A percentile compares a stretch with the other conserved stretches of the same genome.
Conservation (phyloP, 2,888 invertebrate genomes). For the Pseudolycoriella hygida region DNA sequence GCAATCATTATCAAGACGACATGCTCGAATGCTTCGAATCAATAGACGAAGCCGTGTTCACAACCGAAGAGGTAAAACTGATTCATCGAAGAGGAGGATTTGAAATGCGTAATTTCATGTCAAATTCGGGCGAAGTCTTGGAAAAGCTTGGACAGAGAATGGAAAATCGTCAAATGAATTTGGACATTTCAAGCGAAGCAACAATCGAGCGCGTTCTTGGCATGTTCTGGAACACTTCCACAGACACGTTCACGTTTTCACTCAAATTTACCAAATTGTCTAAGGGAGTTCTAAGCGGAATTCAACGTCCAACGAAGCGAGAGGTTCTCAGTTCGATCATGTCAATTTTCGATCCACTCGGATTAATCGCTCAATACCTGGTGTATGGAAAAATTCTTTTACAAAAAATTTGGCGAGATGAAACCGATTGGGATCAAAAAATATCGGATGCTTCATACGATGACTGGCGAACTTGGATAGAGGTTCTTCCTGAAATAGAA, state of each 20-base stretch:
- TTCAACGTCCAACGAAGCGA: neutral
- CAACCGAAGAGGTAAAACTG: neutral
- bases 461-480: neutral
- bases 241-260: neutral
- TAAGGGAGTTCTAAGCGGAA: too few relatives aligned
- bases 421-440: constrained; percentile 3
- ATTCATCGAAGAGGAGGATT: neutral
- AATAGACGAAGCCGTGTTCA: neutral
- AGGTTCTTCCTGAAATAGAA: neutral
- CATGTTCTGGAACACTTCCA: too few relatives aligned
- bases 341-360: constrained; percentile 8
- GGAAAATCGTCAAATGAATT: too few relatives aligned
- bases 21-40: neutral
- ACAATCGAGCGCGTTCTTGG: too few relatives aligned
- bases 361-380: constrained; percentile 5
- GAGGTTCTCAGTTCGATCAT: too few relatives aligned
- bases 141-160: too few relatives aligned
- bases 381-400: constrained; percentile 6
- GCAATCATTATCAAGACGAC: neutral
- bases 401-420: too few relatives aligned
- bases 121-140: neutral
- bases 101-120: neutral
- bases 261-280: too few relatives aligned
- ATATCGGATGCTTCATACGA: neutral
- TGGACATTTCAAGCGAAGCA: too few relatives aligned